Conservation (phyloP, 2,888 invertebrate genomes). For the Caenorhabditis becei region DNA sequence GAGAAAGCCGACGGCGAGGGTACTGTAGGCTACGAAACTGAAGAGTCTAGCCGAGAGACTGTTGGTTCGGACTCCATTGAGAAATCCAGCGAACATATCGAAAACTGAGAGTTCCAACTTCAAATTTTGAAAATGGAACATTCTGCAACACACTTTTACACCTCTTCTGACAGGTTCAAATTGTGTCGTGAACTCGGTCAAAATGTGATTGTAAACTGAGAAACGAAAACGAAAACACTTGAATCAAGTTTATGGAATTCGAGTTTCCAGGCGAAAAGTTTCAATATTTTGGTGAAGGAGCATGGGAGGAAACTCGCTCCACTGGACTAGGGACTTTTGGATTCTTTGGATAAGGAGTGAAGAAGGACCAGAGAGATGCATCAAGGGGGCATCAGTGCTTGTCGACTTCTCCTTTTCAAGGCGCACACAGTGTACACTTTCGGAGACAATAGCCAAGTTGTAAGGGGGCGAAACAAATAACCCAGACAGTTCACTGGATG, state of each 20-base stretch:
- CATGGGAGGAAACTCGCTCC: no score
- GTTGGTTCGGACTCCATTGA: no score
- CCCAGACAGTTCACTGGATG: slow-evolving; percentile 9
- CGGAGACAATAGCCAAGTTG: slow-evolving; percentile 31
- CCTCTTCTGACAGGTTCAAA: not conserved
- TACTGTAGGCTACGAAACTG: not conserved
- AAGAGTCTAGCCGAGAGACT: no score
- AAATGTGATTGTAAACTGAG: not conserved
- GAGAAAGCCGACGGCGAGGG: not conserved
- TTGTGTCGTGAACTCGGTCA: not conserved
- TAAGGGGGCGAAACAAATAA: slow-evolving; percentile 36
- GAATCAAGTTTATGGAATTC: not conserved
- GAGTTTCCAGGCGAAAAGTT: not conserved
- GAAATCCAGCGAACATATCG: no score
- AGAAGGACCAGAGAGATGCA: slow-evolving; percentile 15
- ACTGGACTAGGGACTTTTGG: no score
- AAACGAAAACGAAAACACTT: not conserved
- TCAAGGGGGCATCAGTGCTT: not conserved
- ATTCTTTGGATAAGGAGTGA: not conserved
- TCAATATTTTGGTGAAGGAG: not conserved
- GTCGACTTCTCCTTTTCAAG: slow-evolving; percentile 28
- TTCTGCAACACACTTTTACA: no score
- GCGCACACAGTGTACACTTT: slow-evolving; percentile 4
- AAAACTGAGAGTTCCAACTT: no score
- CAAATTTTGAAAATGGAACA: not conserved